These are phyloP conservation scores for Zosterops borbonicus DNA, from an alignment of 2,113 vertebrate genomes.

Conservation along the genomic window DNA sequence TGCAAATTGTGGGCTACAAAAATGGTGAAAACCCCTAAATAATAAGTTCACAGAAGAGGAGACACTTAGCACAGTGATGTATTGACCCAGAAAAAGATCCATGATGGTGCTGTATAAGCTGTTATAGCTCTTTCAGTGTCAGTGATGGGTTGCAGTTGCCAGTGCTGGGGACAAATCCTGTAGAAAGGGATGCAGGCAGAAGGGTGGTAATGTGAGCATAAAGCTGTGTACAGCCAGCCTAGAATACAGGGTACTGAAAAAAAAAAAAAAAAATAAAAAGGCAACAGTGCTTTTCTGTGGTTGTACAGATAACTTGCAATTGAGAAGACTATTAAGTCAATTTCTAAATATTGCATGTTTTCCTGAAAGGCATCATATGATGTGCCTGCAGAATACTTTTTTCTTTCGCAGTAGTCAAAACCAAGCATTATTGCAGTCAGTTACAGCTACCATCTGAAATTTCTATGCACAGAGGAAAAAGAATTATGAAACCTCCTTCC, in stretches of 20 bases:
- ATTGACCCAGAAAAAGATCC: constrained; percentile 4
- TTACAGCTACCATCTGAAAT: background rate
- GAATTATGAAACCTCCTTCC: background rate
- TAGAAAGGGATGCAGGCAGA: background rate
- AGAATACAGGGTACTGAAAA: background rate
- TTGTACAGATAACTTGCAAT: background rate
- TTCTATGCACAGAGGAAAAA: background rate
- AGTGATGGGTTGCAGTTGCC: background rate
- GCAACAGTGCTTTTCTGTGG: background rate
- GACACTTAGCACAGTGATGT: background rate
- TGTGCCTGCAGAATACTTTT: background rate
- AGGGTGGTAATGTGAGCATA: background rate
- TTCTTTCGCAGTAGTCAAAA: background rate
- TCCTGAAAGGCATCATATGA: background rate
- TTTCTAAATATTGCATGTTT: background rate
- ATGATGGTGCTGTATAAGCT: background rate
- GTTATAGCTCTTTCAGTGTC: background rate
- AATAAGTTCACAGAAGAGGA: background rate
- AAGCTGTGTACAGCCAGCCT: background rate
- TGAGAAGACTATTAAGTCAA: background rate
- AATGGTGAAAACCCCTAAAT: background rate
- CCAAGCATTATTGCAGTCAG: background rate
- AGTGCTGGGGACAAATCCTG: background rate
- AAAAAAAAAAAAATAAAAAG: background rate
- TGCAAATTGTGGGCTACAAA: background rate